These are phyloP conservation scores for Stenurella melanura DNA, from an alignment of 2,888 invertebrate genomes.

Conservation along the genomic window DNA sequence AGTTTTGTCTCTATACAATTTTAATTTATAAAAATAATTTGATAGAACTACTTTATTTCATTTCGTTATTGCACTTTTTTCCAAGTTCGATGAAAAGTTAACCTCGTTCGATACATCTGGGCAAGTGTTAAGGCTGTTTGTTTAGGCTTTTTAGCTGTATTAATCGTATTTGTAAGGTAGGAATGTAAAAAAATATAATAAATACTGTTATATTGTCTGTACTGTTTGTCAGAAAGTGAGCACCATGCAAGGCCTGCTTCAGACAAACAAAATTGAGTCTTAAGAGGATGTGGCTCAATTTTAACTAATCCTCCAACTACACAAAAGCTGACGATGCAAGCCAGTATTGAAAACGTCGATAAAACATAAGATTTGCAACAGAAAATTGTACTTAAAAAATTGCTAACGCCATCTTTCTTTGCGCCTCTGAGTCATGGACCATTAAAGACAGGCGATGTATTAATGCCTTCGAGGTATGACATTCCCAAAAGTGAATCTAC, in stretches of 20 bases:
- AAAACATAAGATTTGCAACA: too few relatives aligned
- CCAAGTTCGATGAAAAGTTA: conserved; percentile 33
- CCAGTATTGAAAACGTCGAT: too few relatives aligned
- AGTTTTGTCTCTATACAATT: conserved; percentile 32
- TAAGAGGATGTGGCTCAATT: conserved; percentile 15
- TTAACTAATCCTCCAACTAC: neutral
- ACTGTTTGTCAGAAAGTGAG: conserved; percentile 40
- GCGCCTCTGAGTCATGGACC: too few relatives aligned
- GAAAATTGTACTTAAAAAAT: too few relatives aligned
- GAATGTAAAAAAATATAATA: conserved; percentile 22
- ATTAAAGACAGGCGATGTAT: too few relatives aligned
- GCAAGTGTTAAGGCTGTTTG: conserved; percentile 44
- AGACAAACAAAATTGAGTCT: conserved; percentile 28
- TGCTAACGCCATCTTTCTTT: too few relatives aligned
- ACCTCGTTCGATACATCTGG: conserved; percentile 29
- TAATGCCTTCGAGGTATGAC: too few relatives aligned
- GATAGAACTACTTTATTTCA: conserved; percentile 22
- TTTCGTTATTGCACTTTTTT: conserved; percentile 44
- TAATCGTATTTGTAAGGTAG: conserved; percentile 22
- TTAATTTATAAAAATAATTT: conserved; percentile 33
- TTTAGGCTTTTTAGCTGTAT: conserved; percentile 40
- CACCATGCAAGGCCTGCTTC: conserved; percentile 39
- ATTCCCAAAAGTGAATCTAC: too few relatives aligned
- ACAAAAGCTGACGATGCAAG: too few relatives aligned
- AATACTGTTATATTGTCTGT: conserved; percentile 36